Evolutionary conservation across 2,888 invertebrate species (phyloP), one percentile per base, ranked within the genome.

Genomic region (Caenorhabditis wallacei): DNA sequence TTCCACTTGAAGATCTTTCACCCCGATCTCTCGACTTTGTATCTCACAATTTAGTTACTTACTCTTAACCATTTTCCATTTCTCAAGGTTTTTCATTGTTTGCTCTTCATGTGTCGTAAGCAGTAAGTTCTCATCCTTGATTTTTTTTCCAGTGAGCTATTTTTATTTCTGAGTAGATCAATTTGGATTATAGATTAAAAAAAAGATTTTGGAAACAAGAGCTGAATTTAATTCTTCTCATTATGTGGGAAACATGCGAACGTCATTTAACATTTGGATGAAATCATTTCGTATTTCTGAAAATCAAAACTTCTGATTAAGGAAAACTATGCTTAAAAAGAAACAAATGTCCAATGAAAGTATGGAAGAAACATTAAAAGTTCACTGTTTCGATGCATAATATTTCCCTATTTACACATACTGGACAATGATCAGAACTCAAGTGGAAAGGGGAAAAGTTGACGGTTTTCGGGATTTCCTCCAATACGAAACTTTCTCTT

Each of bases 341-440:
- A n/a, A n/a, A n/a, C n/a, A n/a, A n/a, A n/a, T n/a, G n/a, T n/a
- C n/a, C n/a, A n/a, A n/a, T n/a, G n/a, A n/a, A n/a, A n/a, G n/a
- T n/a, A n/a, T n/a, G n/a, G n/a, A 30, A 8, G 8, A 30, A 30
- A 30, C 30, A 30, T 30, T 30, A 30, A 30, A 30, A 30, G 30
- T 40, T 40, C 40, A 40, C 13, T 13, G 5, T 40, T 11, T 13
- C 2, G 11, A 40, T 40, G 13, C 40, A 40, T 7, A 46, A 20
- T 48, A 75, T 57, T 76, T 51, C 61, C 66, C 57, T 66, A 59
- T 75, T 68, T 59, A 66, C 75, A 57, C 37, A 30, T 30, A 59
- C 75, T 51, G 75, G 75, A 75, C 75, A 75, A 75, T 59, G 75
- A 75, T 76, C 69, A 76, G 68, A 76, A 68, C 76, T 76, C 68